phyloP scores from a whole-genome alignment of 2,113 vertebrate species.

The Aphyosemion australe region DNA sequence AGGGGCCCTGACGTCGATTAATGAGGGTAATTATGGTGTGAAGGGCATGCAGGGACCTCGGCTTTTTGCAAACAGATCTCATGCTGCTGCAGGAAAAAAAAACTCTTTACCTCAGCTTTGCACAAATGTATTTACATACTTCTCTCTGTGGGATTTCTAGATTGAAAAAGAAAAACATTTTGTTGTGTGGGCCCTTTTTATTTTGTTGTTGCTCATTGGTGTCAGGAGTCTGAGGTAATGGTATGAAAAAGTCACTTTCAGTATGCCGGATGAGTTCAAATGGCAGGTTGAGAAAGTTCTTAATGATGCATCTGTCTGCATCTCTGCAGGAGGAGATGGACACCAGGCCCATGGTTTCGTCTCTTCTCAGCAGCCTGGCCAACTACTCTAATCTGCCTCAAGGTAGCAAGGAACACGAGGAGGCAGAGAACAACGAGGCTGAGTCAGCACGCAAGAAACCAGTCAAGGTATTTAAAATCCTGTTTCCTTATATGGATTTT shows the following conservation, averaged over 20 bases:
- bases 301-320: conserved; percentile 1
- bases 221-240: neutral
- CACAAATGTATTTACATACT: conserved; percentile 43
- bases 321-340: conserved; percentile 95
- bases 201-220: neutral
- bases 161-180: conserved; percentile 20
- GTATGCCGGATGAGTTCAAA: neutral
- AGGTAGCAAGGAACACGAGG: conserved; percentile 95
- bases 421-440: conserved; percentile 96
- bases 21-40: conserved; percentile 69
- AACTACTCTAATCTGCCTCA: conserved; percentile 98
- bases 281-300: conserved; percentile 1
- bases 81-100: conserved; percentile 29
- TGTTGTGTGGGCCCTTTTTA: neutral
- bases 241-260: neutral
- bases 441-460: conserved; percentile 76
- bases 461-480: conserved; percentile 61
- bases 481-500: too few species aligned
- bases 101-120: conserved; percentile 37
- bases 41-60: conserved; percentile 61
- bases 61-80: conserved; percentile 56
- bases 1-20: conserved; percentile 59
- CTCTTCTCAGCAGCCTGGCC: conserved; percentile 93
- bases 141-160: conserved; percentile 28
- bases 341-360: conserved; percentile 97